A percentile compares a stretch with the other conserved stretches of the same genome.
Conservation (phyloP, 2,113 vertebrate genomes). For the Prunella fulvescens region DNA sequence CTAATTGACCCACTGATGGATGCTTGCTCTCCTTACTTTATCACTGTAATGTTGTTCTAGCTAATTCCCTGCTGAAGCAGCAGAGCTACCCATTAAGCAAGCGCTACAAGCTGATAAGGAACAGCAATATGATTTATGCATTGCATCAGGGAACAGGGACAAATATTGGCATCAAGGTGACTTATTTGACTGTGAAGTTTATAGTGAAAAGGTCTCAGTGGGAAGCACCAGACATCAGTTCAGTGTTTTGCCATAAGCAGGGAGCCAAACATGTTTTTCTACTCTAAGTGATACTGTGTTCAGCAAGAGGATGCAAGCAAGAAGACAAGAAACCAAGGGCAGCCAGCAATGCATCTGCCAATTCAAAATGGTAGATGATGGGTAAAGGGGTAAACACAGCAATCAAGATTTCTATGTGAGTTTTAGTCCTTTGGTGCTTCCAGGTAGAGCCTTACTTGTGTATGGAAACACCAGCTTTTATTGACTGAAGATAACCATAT, state of each 20-base stretch:
- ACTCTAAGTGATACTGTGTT: neutral
- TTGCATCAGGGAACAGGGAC: constrained; percentile 13
- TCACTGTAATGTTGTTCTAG: constrained; percentile 21
- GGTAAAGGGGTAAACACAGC: neutral
- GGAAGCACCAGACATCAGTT: neutral
- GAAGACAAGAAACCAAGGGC: neutral
- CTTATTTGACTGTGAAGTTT: constrained; percentile 25
- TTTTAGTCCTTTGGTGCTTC: neutral
- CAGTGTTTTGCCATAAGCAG: neutral
- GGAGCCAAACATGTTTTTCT: neutral
- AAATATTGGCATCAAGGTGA: constrained; percentile 48
- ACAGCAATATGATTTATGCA: constrained; percentile 26
- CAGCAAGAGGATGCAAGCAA: neutral
- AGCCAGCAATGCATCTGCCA: neutral
- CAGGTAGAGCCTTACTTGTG: neutral
- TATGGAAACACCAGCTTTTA: neutral
- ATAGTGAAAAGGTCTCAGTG: neutral
- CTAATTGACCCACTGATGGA: constrained; percentile 43
- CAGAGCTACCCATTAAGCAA: constrained; percentile 48
- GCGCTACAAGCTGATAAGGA: constrained; percentile 27
- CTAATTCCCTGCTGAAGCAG: constrained; percentile 57
- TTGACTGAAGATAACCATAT: neutral
- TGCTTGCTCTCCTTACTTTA: constrained; percentile 28
- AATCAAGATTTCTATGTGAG: neutral
- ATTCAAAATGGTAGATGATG: neutral